Percentiles rank a stretch among this genome's conserved stretches.
These are phyloP conservation scores for Chloroceryle amazona DNA, from an alignment of 2,797 vertebrate species.

Conservation along the genomic window DNA sequence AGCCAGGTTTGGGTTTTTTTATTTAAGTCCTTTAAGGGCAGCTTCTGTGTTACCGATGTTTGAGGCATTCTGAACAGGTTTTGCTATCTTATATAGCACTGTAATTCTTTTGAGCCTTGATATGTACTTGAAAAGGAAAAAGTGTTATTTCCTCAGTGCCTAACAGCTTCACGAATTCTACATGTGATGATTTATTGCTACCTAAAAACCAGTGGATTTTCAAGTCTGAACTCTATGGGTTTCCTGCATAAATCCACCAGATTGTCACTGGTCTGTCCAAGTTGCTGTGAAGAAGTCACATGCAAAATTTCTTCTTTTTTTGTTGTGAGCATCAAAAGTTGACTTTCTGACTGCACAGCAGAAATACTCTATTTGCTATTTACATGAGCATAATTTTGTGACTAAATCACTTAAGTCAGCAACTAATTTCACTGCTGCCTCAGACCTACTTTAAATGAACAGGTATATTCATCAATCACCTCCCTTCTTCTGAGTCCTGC, in stretches of 20 bases:
- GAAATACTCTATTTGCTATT: conserved; percentile 43
- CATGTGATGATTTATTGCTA: not conserved
- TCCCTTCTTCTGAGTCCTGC: not conserved
- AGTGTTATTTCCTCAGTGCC: not conserved
- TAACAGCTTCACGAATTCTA: not conserved
- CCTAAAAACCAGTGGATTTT: not conserved
- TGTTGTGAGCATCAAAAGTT: conserved; percentile 1
- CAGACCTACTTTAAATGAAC: conserved; percentile 54
- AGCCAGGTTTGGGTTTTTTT: not conserved
- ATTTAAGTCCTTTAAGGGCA: not conserved
- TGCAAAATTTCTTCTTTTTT: not conserved
- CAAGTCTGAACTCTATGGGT: not conserved
- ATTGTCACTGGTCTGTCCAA: not conserved
- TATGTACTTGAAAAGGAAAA: not conserved
- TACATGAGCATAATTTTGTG: conserved; percentile 52
- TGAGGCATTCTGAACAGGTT: not conserved
- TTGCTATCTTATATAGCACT: not conserved
- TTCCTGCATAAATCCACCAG: not conserved
- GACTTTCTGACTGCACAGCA: conserved; percentile 58
- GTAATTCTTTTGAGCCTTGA: not conserved
- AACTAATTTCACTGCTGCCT: conserved; percentile 54
- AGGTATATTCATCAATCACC: conserved; percentile 67
- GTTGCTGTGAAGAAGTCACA: not conserved
- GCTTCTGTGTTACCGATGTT: not conserved
- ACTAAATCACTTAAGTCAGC: conserved; percentile 63